phyloP scores from a whole-genome alignment of 2,888 invertebrate genomes.

The Eupithecia centaureata region DNA sequence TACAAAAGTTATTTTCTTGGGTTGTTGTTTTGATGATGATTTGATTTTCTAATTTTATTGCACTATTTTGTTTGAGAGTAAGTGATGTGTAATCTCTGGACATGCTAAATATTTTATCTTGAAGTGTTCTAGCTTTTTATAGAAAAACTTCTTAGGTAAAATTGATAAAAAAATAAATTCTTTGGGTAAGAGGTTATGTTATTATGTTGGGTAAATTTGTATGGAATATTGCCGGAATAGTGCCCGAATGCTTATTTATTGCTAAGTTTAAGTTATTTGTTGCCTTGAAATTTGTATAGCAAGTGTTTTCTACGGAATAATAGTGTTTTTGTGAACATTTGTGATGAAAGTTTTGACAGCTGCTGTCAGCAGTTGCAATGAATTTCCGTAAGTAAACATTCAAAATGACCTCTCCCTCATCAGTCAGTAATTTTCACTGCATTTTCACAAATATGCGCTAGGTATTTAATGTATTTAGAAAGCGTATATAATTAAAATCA shows the following conservation, averaged over 20 bases:
- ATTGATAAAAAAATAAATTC: slow-evolving; percentile 31
- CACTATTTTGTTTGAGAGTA: not conserved
- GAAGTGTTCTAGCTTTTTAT: not conserved
- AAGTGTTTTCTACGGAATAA: slow-evolving; percentile 55
- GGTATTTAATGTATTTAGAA: not conserved
- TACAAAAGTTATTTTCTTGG: not conserved
- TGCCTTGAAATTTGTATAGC: slow-evolving; percentile 40
- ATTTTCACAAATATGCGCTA: not conserved
- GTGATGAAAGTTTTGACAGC: slow-evolving; percentile 79
- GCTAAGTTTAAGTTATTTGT: slow-evolving; percentile 47
- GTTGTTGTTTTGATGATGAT: not conserved
- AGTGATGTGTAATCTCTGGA: not conserved
- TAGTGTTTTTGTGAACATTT: slow-evolving; percentile 77
- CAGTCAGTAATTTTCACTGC: not conserved
- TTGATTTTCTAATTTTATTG: not conserved
- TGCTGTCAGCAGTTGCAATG: slow-evolving; percentile 68
- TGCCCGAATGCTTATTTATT: slow-evolving; percentile 56
- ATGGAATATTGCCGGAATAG: slow-evolving; percentile 78
- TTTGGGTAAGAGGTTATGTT: slow-evolving; percentile 70
- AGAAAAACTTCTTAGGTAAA: not conserved
- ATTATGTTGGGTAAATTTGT: slow-evolving; percentile 45
- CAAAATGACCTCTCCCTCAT: no score
- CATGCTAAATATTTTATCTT: not conserved
- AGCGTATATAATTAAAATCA: not conserved
- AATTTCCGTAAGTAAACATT: slow-evolving; percentile 56